A percentile compares a stretch with the other conserved stretches of the same genome.
These are phyloP conservation scores for Bergia sp. DNA, from an alignment of 92 coral and sea anemone genomes.

Conservation along the genomic window DNA sequence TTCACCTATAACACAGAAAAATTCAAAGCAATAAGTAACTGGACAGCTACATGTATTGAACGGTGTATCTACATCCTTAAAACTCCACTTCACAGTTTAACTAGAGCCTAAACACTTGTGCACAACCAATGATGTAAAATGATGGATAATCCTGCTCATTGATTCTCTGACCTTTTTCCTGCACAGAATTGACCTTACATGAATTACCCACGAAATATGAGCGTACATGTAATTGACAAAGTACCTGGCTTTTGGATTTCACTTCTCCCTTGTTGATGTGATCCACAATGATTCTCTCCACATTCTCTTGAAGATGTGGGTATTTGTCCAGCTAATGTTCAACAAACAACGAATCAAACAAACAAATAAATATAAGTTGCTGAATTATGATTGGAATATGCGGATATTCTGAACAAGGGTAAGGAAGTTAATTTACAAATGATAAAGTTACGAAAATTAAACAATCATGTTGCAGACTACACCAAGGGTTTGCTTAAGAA, in stretches of 20 bases:
- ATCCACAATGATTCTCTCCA: slow-evolving; percentile 84
- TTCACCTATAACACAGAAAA: slow-evolving; percentile 62
- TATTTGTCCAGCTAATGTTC: slow-evolving; percentile 83
- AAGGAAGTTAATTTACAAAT: too few relatives aligned
- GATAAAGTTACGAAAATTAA: too few relatives aligned
- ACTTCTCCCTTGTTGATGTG: slow-evolving; percentile 88
- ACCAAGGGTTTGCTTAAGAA: too few relatives aligned
- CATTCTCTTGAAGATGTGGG: slow-evolving; percentile 88
- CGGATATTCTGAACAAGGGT: neutral
- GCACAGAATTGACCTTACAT: too few relatives aligned
- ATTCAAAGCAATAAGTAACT: neutral
- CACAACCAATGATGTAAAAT: too few relatives aligned
- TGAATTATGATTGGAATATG: neutral
- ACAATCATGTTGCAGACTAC: too few relatives aligned
- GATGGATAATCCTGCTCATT: too few relatives aligned
- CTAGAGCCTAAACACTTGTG: too few relatives aligned
- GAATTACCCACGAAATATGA: too few relatives aligned
- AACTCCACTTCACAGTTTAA: too few relatives aligned
- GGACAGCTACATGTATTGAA: neutral
- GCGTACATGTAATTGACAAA: neutral
- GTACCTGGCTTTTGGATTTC: slow-evolving; percentile 88
- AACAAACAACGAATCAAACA: neutral
- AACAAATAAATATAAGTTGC: neutral
- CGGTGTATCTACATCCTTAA: too few relatives aligned
- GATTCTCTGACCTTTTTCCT: too few relatives aligned